A percentile compares a stretch with the other conserved stretches of the same genome.
Conservation (phyloP, 2,113 vertebrate species). For the Centrocercus urophasianus region DNA sequence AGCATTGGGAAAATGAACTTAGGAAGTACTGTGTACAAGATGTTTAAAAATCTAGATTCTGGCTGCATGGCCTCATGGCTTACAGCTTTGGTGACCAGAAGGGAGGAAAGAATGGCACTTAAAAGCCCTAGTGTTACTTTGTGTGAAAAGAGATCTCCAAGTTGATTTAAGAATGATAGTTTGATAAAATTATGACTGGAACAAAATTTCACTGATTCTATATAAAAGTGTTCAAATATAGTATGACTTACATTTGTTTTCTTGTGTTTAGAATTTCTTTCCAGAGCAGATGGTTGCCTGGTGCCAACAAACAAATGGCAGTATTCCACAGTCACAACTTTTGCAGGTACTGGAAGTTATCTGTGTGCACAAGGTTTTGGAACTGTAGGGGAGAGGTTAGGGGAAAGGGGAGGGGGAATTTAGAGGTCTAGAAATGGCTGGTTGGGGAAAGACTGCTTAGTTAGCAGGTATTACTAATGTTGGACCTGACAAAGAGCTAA, state of each 20-base stretch:
- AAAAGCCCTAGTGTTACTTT: neutral
- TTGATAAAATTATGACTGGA: neutral
- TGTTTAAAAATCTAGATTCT: slow-evolving; percentile 22
- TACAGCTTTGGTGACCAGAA: slow-evolving; percentile 2
- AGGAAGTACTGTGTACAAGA: neutral
- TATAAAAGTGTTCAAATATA: neutral
- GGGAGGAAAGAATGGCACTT: neutral
- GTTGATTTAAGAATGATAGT: neutral
- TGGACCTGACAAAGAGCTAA: neutral
- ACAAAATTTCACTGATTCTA: neutral
- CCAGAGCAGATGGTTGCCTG: slow-evolving; percentile 97
- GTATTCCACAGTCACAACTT: slow-evolving; percentile 91
- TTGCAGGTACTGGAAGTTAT: slow-evolving; percentile 86
- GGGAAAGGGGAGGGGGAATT: neutral
- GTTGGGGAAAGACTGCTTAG: neutral
- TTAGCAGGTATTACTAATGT: neutral
- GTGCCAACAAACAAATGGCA: slow-evolving; percentile 93
- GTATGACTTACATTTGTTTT: slow-evolving; percentile 19
- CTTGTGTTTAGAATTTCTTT: slow-evolving; percentile 89
- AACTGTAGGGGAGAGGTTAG: neutral
- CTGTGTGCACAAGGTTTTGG: neutral
- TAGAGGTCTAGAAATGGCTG: neutral
- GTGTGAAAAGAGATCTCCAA: neutral
- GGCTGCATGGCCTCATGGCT: neutral
- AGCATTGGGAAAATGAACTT: neutral